These are phyloP conservation scores for Gandaritis pyraliata DNA, from an alignment of 2,888 invertebrate species.

Conservation along the genomic window DNA sequence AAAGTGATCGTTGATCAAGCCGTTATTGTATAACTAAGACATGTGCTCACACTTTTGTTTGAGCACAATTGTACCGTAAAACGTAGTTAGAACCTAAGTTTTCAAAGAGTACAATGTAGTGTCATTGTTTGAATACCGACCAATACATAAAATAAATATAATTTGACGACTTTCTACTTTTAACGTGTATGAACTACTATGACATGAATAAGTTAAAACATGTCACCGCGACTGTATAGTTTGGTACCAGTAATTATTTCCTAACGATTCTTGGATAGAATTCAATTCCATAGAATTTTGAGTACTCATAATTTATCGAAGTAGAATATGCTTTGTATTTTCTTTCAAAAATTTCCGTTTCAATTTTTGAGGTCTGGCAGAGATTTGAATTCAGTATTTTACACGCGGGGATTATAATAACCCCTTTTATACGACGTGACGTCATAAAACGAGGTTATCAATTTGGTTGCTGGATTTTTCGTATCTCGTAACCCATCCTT, in stretches of 20 bases:
- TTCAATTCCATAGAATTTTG: conserved; percentile 9
- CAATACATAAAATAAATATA: too few relatives aligned
- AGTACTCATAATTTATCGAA: neutral
- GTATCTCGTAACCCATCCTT: neutral
- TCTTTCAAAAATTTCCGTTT: neutral
- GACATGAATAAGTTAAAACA: conserved; percentile 9
- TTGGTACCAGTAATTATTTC: conserved; percentile 1
- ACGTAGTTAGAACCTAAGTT: too few relatives aligned
- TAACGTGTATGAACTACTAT: neutral
- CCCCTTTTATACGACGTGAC: conserved; percentile 2
- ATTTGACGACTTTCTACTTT: neutral
- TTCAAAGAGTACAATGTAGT: too few relatives aligned
- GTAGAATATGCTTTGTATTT: neutral
- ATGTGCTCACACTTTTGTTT: too few relatives aligned
- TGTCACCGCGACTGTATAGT: neutral
- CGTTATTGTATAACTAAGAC: too few relatives aligned
- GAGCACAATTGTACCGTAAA: too few relatives aligned
- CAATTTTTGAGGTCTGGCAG: neutral
- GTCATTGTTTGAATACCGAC: too few relatives aligned
- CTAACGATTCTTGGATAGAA: neutral
- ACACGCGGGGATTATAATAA: neutral
- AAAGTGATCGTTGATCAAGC: too few relatives aligned
- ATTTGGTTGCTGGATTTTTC: neutral
- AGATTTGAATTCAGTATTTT: neutral
- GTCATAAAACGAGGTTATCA: neutral